Evolutionary conservation across 2,888 invertebrate genomes (phyloP).

Genomic region (Caenorhabditis wallacei): DNA sequence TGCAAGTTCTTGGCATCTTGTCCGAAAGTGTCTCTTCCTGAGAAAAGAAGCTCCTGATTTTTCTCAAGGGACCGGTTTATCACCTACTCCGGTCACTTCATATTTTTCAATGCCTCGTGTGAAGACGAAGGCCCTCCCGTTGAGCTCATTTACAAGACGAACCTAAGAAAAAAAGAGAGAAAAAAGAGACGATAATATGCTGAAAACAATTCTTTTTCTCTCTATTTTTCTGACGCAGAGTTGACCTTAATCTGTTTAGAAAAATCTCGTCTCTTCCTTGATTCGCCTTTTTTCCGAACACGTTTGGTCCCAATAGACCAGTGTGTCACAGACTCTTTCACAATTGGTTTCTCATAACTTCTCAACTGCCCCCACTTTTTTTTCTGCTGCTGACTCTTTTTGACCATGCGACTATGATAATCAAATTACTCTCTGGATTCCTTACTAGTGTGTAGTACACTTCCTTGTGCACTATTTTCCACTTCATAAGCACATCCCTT

Average conservation of each 20-base stretch:
- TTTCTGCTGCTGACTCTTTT: not conserved
- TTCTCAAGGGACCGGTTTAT: slow-evolving; percentile 62
- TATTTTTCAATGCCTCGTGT: slow-evolving; percentile 49
- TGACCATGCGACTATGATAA: slow-evolving; percentile 36
- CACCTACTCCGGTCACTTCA: slow-evolving; percentile 68
- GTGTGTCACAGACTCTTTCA: slow-evolving; percentile 53
- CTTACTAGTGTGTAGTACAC: slow-evolving; percentile 16
- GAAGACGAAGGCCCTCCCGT: slow-evolving; percentile 11
- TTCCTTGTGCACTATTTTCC: slow-evolving; percentile 29
- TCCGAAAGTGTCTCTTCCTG: slow-evolving; percentile 32
- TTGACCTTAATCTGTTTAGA: slow-evolving; percentile 48
- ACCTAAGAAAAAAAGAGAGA: slow-evolving; percentile 13
- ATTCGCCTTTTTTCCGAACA: slow-evolving; percentile 54
- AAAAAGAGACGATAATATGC: slow-evolving; percentile 13
- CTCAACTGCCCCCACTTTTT: slow-evolving; percentile 2
- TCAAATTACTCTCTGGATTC: slow-evolving; percentile 41
- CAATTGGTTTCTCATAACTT: slow-evolving; percentile 62
- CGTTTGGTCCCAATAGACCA: slow-evolving; percentile 57
- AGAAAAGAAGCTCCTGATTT: slow-evolving; percentile 47
- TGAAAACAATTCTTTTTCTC: slow-evolving; percentile 43
- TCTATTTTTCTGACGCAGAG: slow-evolving; percentile 9
- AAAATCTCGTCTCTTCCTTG: slow-evolving; percentile 50
- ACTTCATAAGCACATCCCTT: not conserved
- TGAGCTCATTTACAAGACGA: slow-evolving; percentile 29
- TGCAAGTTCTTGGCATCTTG: slow-evolving; percentile 37